A percentile compares a stretch with the other conserved stretches of the same genome.
These are phyloP conservation scores for Acanthoscelides obtectus DNA, from an alignment of 2,888 invertebrate species.

Conservation along the genomic window DNA sequence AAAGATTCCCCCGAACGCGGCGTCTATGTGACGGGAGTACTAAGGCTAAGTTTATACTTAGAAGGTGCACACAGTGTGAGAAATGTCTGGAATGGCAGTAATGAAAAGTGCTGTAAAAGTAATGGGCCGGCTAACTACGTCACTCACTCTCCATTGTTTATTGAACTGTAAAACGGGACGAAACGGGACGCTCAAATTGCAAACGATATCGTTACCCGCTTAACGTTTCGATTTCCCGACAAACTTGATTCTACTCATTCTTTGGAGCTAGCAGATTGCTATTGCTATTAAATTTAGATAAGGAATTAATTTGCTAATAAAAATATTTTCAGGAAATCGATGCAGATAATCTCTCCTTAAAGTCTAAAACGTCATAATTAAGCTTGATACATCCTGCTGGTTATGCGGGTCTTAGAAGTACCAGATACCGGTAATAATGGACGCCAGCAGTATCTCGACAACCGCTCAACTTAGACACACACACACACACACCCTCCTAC, in stretches of 20 bases:
- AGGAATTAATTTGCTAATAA: too few relatives aligned
- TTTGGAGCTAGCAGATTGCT: not conserved
- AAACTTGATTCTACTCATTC: not conserved
- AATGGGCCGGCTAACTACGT: not conserved
- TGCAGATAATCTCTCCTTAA: too few relatives aligned
- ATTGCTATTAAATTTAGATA: too few relatives aligned
- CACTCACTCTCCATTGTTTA: not conserved
- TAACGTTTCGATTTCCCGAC: not conserved
- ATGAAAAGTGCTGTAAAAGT: not conserved
- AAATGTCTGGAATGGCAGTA: not conserved
- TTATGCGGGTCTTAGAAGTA: too few relatives aligned
- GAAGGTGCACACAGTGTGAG: not conserved
- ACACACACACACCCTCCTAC: too few relatives aligned
- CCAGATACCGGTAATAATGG: too few relatives aligned
- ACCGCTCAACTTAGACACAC: too few relatives aligned
- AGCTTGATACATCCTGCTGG: too few relatives aligned
- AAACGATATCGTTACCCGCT: not conserved
- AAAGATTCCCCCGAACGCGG: not conserved
- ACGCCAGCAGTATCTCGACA: too few relatives aligned
- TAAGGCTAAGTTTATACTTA: not conserved
- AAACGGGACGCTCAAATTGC: not conserved
- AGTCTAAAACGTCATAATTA: too few relatives aligned
- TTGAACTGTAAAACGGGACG: not conserved
- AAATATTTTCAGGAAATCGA: too few relatives aligned
- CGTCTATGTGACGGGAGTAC: not conserved